phyloP scores from a whole-genome alignment of 1,140 invertebrate genomes.

The Rhynchophorus ferrugineus region DNA sequence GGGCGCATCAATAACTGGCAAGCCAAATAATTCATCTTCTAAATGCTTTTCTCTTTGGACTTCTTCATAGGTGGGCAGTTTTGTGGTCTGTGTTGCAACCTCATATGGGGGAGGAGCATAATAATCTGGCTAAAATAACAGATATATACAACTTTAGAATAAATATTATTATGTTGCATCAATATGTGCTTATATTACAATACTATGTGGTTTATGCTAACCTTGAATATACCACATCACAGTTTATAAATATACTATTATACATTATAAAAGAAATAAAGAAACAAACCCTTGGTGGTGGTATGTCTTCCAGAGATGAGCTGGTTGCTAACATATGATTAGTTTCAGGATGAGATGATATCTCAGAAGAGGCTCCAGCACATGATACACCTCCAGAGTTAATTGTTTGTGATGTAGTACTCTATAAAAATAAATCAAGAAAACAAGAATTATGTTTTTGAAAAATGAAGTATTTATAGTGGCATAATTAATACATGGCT shows the following conservation, averaged over 20 bases:
- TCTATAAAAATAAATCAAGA: neutral
- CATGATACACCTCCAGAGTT: neutral
- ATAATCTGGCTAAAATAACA: conserved; percentile 52
- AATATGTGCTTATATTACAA: too few species aligned
- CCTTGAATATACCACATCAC: too few species aligned
- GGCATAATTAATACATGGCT: too few species aligned
- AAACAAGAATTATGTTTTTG: too few species aligned
- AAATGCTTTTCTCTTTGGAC: conserved; percentile 77
- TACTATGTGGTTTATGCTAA: too few species aligned
- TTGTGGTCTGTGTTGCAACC: conserved; percentile 66
- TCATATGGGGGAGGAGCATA: conserved; percentile 81
- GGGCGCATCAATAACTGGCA: conserved; percentile 10
- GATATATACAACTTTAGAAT: too few species aligned
- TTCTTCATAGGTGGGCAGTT: conserved; percentile 85
- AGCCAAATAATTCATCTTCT: conserved; percentile 44
- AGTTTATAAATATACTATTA: neutral
- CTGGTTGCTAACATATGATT: conserved; percentile 12
- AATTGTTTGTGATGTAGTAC: neutral
- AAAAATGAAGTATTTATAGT: too few species aligned
- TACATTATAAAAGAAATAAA: neutral
- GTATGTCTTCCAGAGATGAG: conserved; percentile 50
- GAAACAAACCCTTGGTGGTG: conserved; percentile 55
- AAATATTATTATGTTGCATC: too few species aligned
- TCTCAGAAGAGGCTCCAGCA: neutral
- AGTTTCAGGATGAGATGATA: neutral